phyloP scores from a whole-genome alignment of 2,888 invertebrate genomes.

The Eledona agricola region DNA sequence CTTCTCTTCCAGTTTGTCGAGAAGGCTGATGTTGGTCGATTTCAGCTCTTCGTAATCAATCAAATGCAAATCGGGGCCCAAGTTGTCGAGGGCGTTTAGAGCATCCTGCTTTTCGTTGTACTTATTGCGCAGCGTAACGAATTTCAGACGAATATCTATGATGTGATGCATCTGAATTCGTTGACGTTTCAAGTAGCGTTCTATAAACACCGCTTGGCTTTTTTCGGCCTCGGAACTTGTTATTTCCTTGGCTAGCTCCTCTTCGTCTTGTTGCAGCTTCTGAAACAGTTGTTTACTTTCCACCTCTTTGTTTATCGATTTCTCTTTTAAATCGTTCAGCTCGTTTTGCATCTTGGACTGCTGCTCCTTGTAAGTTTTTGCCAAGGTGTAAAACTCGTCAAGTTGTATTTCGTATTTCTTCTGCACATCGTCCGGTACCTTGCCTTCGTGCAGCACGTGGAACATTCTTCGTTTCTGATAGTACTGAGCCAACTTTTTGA shows the following conservation, averaged over 20 bases:
- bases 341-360: not conserved
- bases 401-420: slow-evolving; percentile 25
- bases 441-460: slow-evolving; percentile 22
- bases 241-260: slow-evolving; percentile 18
- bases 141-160: slow-evolving; percentile 44
- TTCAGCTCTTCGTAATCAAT: slow-evolving; percentile 66
- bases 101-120: slow-evolving; percentile 48
- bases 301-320: not conserved
- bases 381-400: slow-evolving; percentile 8
- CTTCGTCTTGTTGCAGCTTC: slow-evolving; percentile 5
- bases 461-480: slow-evolving; percentile 20
- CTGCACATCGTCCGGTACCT: slow-evolving; percentile 1
- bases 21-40: slow-evolving; percentile 64
- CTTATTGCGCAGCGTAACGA: slow-evolving; percentile 50
- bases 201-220: slow-evolving; percentile 38
- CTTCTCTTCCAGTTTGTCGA: slow-evolving; percentile 65
- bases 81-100: slow-evolving; percentile 57
- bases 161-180: slow-evolving; percentile 45
- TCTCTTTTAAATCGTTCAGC: slow-evolving; percentile 11
- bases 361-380: slow-evolving; percentile 1
- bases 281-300: slow-evolving; percentile 7
- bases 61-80: slow-evolving; percentile 63
- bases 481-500: slow-evolving; percentile 11
- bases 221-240: not conserved
- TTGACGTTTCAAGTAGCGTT: slow-evolving; percentile 47